Evolutionary conservation across 2,888 invertebrate genomes (phyloP).

Genomic region (Drosophila nr. medialis): DNA sequence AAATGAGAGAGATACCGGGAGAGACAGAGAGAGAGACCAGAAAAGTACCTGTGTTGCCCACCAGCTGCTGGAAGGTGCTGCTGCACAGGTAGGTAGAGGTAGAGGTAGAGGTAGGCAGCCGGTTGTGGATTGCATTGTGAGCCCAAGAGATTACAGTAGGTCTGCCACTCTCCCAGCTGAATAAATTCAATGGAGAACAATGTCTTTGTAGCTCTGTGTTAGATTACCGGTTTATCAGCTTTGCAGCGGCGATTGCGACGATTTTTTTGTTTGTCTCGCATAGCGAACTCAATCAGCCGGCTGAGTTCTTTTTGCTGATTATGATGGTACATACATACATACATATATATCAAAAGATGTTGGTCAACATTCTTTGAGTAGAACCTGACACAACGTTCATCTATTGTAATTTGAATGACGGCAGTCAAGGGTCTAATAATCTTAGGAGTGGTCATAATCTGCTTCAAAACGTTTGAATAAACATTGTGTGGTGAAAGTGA

Average conservation of each 20-base stretch:
- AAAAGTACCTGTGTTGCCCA: slow-evolving; percentile 55
- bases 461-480: neutral
- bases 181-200: slow-evolving; percentile 19
- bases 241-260: slow-evolving; percentile 31
- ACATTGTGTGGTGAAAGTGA: neutral
- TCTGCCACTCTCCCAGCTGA: slow-evolving; percentile 11
- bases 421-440: neutral
- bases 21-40: neutral
- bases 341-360: slow-evolving; percentile 41
- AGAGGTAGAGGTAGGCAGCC: slow-evolving; percentile 13
- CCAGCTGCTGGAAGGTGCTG: slow-evolving; percentile 44
- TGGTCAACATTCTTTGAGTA: slow-evolving; percentile 32
- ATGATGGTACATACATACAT: slow-evolving; percentile 31
- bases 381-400: neutral
- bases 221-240: slow-evolving; percentile 64
- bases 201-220: slow-evolving; percentile 35
- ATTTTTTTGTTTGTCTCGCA: slow-evolving; percentile 32
- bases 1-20: neutral
- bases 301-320: slow-evolving; percentile 31
- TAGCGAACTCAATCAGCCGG: slow-evolving; percentile 53
- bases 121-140: slow-evolving; percentile 47
- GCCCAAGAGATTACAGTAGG: slow-evolving; percentile 10
- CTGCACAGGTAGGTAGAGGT: slow-evolving; percentile 31
- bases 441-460: neutral
- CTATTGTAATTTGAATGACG: slow-evolving; percentile 1